Evolutionary conservation across 2,888 invertebrate genomes (phyloP).

Genomic region (Drosophila kanekoi): DNA sequence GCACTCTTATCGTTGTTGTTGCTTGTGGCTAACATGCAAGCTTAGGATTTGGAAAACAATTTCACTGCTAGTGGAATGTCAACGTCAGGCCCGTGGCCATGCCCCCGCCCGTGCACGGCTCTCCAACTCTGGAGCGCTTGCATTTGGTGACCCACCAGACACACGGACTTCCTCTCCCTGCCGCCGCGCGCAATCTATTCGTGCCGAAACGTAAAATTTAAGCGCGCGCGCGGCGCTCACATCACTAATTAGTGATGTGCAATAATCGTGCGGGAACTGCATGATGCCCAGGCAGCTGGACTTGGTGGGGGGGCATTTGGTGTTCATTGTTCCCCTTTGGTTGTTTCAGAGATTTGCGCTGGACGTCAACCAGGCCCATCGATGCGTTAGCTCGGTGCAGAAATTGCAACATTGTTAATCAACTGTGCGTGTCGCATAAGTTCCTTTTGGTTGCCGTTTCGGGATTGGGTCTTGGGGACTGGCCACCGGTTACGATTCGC

Average conservation of each 20-base stretch:
- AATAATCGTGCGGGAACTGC: constrained; percentile 67
- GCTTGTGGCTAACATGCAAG: constrained; percentile 74
- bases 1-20: constrained; percentile 26
- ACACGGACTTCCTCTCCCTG: no score
- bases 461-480: constrained; percentile 2
- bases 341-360: constrained; percentile 38
- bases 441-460: constrained; percentile 52
- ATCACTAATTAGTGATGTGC: constrained; percentile 79
- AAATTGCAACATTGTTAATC: constrained; percentile 75
- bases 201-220: constrained; percentile 63
- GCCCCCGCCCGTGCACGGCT: no score
- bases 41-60: constrained; percentile 79
- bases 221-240: constrained; percentile 57
- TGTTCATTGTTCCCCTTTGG: constrained; percentile 8
- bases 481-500: background rate
- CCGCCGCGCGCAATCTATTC: constrained; percentile 19
- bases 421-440: constrained; percentile 71
- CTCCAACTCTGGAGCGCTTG: background rate
- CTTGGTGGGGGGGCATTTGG: background rate
- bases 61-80: constrained; percentile 78
- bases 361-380: background rate
- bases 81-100: constrained; percentile 61
- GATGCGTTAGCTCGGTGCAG: constrained; percentile 45
- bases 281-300: background rate
- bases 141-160: no score